Conservation (phyloP, 2,797 vertebrate genomes). For the Hozukius guyotensis region DNA sequence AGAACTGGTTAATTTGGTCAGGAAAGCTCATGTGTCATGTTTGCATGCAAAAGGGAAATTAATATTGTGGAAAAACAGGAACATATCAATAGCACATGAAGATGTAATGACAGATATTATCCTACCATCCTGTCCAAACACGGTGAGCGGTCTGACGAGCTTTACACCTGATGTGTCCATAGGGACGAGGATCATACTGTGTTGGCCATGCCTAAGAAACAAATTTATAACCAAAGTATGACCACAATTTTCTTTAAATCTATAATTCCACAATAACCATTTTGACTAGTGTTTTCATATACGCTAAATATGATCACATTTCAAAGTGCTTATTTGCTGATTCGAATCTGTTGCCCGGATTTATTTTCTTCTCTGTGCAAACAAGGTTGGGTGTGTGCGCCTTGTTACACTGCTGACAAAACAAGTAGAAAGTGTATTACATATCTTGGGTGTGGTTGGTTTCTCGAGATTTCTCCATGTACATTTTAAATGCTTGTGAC, state of each 20-base stretch:
- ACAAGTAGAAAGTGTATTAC: neutral
- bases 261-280: neutral
- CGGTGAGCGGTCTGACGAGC: slow-evolving; percentile 87
- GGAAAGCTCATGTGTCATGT: neutral
- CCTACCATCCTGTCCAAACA: slow-evolving; percentile 92
- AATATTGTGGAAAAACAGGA: neutral
- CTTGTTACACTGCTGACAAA: neutral
- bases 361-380: neutral
- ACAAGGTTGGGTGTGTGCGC: neutral
- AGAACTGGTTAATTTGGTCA: neutral
- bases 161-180: slow-evolving; percentile 87
- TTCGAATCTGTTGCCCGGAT: neutral
- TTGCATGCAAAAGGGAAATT: neutral
- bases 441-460: slow-evolving; percentile 33
- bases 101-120: neutral
- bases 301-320: neutral
- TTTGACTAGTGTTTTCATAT: neutral
- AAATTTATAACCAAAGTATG: neutral
- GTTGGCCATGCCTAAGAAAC: slow-evolving; percentile 85
- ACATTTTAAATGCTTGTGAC: neutral
- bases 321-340: neutral
- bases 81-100: neutral
- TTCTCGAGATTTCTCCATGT: neutral
- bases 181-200: slow-evolving; percentile 94
- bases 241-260: accelerated